Evolutionary conservation across 2,888 invertebrate genomes (phyloP), one percentile per base, ranked within the genome.

Genomic region (Sphaerophoria rueppellii): DNA sequence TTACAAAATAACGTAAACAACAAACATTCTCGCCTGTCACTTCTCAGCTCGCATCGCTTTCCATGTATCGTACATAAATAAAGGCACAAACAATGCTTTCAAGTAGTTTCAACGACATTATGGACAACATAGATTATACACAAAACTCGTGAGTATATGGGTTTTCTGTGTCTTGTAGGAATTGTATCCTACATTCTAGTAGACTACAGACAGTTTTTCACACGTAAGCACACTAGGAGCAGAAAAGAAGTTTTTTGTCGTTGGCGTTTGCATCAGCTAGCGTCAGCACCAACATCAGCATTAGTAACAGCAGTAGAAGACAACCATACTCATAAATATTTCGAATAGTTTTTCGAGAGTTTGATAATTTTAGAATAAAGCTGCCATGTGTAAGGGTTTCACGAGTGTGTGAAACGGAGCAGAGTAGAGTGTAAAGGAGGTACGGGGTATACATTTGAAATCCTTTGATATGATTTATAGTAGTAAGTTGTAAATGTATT

Each of bases 291-390:
- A 50, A 58, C 52, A 72, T 43, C 65, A 54, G n/a, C n/a, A 16
- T 24, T 2, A 24, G 24, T 7, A 63, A n/a, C 65, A 65, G 48
- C 50, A 50, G 9, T 65, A 52, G 16, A 63, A 65, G 70, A 76
- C 63, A 77, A 57, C 65, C 65, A 37, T 58, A 78, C 65, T 78
- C 72, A 78, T 72, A 72, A 65, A 72, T 78, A 72, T 78, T 78
- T 34, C 78, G 65, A 58, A 63, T 58, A 78, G 72, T 78, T 78
- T 72, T 72, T 78, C 35, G 65, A 65, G 72, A 67, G 72, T 72
- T 78, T 78, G 78, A 72, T 55, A 77, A 71, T 77, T 71, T 71
- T 71, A 63, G 63, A 71, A 77, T 65, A 71, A 55, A 58, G 61
- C 63, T 65, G 40, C 70, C 63, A 71, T 57, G 71, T 57, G 65